phyloP scores from a whole-genome alignment of 23 tunicate species.

The Ciona savignyi region DNA sequence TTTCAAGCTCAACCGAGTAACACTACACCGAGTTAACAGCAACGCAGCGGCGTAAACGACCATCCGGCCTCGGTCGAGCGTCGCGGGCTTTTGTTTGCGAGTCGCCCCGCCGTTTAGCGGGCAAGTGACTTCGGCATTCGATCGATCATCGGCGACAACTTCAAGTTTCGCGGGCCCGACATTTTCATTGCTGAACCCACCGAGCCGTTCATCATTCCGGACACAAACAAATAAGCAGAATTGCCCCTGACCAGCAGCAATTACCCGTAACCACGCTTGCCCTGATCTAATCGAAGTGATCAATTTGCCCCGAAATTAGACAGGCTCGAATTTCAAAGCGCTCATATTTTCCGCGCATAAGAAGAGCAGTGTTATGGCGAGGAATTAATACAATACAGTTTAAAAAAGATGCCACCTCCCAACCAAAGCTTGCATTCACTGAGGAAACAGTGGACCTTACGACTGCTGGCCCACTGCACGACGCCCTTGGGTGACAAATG shows the following conservation, averaged over 20 bases:
- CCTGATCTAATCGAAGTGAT: background rate
- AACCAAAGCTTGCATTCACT: no score
- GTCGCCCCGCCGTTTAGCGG: background rate
- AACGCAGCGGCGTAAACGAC: background rate
- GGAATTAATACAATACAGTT: background rate
- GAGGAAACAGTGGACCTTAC: no score
- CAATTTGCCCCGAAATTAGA: background rate
- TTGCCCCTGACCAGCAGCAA: background rate
- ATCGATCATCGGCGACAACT: slow-evolving; percentile 6
- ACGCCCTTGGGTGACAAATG: slow-evolving; percentile 1
- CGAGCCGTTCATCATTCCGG: background rate
- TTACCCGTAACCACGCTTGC: background rate
- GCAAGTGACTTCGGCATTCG: background rate
- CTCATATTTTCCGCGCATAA: background rate
- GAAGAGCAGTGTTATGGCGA: background rate
- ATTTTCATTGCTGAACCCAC: background rate
- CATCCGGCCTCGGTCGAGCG: background rate
- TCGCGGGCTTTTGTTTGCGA: background rate
- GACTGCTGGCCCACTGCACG: no score
- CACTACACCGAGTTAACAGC: background rate
- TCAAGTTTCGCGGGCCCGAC: slow-evolving; percentile 4
- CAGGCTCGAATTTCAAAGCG: background rate
- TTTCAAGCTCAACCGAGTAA: slow-evolving; percentile 25
- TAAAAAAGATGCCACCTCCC: no score
- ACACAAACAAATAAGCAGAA: slow-evolving; percentile 1